A percentile compares a stretch with the other conserved stretches of the same genome.
These are phyloP conservation scores for Chrysodeixis includens DNA, from an alignment of 2,888 invertebrate species.

Conservation along the genomic window DNA sequence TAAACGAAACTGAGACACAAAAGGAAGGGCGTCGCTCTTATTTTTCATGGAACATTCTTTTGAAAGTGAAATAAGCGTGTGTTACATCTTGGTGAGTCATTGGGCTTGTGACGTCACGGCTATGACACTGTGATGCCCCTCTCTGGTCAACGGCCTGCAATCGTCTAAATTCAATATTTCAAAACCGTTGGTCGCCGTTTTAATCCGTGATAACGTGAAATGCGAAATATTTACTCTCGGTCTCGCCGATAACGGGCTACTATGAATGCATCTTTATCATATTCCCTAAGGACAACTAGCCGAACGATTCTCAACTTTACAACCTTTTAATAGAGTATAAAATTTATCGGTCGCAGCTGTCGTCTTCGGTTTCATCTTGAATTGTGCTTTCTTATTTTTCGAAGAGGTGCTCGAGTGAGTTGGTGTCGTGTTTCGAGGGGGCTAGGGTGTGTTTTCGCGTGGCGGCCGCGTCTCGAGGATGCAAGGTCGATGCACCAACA, in stretches of 20 bases:
- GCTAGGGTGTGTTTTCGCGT: slow-evolving; percentile 60
- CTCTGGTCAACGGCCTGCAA: slow-evolving; percentile 68
- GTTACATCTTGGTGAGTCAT: slow-evolving; percentile 10
- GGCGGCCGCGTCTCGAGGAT: slow-evolving; percentile 67
- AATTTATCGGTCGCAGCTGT: slow-evolving; percentile 62
- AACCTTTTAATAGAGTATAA: slow-evolving; percentile 64
- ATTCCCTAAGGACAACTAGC: slow-evolving; percentile 36
- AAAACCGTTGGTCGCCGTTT: slow-evolving; percentile 70
- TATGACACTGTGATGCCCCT: slow-evolving; percentile 11
- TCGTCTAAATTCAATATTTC: slow-evolving; percentile 83
- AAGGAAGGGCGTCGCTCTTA: slow-evolving; percentile 25
- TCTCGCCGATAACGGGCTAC: slow-evolving; percentile 81
- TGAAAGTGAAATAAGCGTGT: slow-evolving; percentile 46
- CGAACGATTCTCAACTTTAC: slow-evolving; percentile 50
- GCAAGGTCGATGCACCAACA: slow-evolving; percentile 87
- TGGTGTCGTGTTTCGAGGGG: slow-evolving; percentile 66
- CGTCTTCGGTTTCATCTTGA: slow-evolving; percentile 88
- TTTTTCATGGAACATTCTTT: slow-evolving; percentile 39
- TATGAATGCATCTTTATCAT: slow-evolving; percentile 86
- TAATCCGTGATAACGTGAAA: slow-evolving; percentile 84
- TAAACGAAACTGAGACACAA: slow-evolving; percentile 51
- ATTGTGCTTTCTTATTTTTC: slow-evolving; percentile 88
- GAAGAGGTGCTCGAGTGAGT: slow-evolving; percentile 62
- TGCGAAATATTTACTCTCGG: slow-evolving; percentile 85
- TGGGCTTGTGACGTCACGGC: slow-evolving; percentile 14